Conservation (phyloP, 1,140 invertebrate species). For the Rhopalosiphum maidis region DNA sequence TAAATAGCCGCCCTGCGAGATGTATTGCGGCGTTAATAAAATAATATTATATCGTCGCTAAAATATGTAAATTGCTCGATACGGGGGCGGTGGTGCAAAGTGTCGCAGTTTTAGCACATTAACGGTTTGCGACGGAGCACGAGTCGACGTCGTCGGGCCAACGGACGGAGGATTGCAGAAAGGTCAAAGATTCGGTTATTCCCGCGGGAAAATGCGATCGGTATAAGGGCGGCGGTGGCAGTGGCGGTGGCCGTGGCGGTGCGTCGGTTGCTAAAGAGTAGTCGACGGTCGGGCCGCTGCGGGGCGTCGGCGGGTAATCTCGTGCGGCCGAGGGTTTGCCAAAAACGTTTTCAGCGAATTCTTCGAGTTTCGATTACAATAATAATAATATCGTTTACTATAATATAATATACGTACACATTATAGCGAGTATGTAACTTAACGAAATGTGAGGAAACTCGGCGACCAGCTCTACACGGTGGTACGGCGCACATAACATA, state of each 20-base stretch:
- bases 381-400: background rate
- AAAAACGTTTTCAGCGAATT: conserved; percentile 39
- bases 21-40: background rate
- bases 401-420: background rate
- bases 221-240: background rate
- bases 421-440: background rate
- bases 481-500: background rate
- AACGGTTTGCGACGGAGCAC: background rate
- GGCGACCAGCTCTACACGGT: too few species aligned
- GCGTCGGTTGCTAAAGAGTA: background rate
- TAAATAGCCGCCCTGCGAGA: background rate
- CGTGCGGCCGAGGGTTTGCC: background rate
- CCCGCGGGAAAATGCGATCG: background rate
- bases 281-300: background rate
- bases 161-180: background rate
- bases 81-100: background rate
- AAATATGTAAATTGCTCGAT: background rate
- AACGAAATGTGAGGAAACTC: background rate
- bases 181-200: conserved; percentile 35
- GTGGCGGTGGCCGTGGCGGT: background rate
- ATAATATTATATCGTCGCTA: background rate
- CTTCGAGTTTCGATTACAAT: conserved; percentile 8
- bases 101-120: conserved; percentile 8
- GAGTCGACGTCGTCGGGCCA: background rate
- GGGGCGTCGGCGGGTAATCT: background rate